Conservation (phyloP, 1,140 invertebrate species). For the Lordiphosa mommai region DNA sequence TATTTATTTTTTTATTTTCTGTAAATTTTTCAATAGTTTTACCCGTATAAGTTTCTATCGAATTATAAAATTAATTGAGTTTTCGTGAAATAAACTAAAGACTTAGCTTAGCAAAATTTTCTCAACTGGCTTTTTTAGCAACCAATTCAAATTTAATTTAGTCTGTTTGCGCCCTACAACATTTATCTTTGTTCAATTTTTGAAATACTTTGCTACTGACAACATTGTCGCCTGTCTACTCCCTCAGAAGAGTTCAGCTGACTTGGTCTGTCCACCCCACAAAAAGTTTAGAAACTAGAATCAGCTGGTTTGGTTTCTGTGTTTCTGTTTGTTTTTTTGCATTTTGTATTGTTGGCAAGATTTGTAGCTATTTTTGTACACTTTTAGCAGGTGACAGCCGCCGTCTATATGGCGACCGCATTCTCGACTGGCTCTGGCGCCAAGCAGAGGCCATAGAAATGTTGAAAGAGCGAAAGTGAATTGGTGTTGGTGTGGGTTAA, state of each 20-base stretch:
- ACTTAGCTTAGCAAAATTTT: no score
- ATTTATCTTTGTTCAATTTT: background rate
- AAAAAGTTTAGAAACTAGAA: slow-evolving; percentile 3
- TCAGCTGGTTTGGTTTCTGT: background rate
- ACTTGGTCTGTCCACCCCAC: background rate
- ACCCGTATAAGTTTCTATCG: no score
- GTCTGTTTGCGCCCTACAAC: no score
- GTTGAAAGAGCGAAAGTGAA: slow-evolving; percentile 25
- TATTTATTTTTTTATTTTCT: no score
- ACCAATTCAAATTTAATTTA: no score
- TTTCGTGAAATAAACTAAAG: no score
- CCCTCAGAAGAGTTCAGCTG: no score
- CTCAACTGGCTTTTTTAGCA: no score
- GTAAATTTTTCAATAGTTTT: no score
- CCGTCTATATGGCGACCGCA: slow-evolving; percentile 48
- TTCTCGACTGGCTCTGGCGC: slow-evolving; percentile 36
- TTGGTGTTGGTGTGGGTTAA: slow-evolving; percentile 2
- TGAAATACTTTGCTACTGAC: background rate
- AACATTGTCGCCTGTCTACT: slow-evolving; percentile 15
- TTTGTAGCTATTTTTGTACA: slow-evolving; percentile 5
- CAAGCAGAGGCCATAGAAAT: slow-evolving; percentile 43
- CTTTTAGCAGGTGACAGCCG: slow-evolving; percentile 33
- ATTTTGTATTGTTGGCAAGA: slow-evolving; percentile 14
- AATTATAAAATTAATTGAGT: no score
- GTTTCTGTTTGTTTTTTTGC: slow-evolving; percentile 10